Percentiles rank a stretch among this genome's conserved stretches.
phyloP scores from a whole-genome alignment of 2,113 vertebrate genomes.

The Trichechus manatus region DNA sequence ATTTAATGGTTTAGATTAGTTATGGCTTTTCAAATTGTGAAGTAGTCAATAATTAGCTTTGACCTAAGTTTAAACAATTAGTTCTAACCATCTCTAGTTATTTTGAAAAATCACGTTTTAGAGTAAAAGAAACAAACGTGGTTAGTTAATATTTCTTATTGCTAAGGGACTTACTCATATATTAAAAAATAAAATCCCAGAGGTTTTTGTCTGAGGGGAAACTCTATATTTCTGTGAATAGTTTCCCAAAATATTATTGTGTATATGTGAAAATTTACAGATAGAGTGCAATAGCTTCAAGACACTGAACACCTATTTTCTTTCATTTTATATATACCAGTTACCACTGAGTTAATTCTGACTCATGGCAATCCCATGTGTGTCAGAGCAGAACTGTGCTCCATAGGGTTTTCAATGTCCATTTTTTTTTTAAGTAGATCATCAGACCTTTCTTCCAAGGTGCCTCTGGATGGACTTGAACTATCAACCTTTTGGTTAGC shows the following conservation, averaged over 20 bases:
- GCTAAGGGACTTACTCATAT: not conserved
- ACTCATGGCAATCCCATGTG: not conserved
- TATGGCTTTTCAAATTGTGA: slow-evolving; percentile 77
- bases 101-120: slow-evolving; percentile 75
- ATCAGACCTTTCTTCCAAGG: not conserved
- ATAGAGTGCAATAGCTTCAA: not conserved
- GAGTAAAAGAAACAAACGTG: slow-evolving; percentile 54
- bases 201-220: not conserved
- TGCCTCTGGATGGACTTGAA: not conserved
- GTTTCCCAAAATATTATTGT: not conserved
- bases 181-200: slow-evolving; percentile 65
- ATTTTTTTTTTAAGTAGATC: not conserved
- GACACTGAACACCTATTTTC: not conserved
- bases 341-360: not conserved
- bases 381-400: not conserved
- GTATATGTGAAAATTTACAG: slow-evolving; percentile 43
- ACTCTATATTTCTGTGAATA: slow-evolving; percentile 63
- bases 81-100: slow-evolving; percentile 69
- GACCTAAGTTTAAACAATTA: slow-evolving; percentile 70
- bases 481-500: not conserved
- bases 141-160: slow-evolving; percentile 67
- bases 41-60: slow-evolving; percentile 78
- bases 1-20: slow-evolving; percentile 82
- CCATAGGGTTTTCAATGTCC: not conserved
- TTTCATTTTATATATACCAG: not conserved